Conservation (phyloP, 1,140 invertebrate species). For the Dinoponera quadriceps region DNA sequence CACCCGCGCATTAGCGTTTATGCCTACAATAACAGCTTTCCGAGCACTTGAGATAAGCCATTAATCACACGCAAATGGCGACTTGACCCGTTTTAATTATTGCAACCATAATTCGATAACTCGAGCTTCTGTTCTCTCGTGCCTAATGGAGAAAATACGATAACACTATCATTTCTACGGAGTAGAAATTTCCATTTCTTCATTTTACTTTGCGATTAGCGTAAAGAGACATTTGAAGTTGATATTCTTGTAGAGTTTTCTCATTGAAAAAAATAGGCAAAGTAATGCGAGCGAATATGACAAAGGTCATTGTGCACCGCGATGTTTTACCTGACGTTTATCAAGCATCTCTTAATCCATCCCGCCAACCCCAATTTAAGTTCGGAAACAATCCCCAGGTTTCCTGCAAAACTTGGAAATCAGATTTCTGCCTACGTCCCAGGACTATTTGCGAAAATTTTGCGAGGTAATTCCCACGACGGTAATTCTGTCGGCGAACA, state of each 20-base stretch:
- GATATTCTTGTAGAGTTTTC: not conserved
- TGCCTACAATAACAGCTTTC: not conserved
- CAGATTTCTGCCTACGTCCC: constrained; percentile 55
- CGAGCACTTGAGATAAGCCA: not conserved
- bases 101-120: not conserved
- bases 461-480: constrained; percentile 39
- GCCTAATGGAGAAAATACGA: not conserved
- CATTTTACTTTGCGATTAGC: not conserved
- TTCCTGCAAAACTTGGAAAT: constrained; percentile 53
- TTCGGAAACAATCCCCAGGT: constrained; percentile 44
- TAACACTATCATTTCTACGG: no score
- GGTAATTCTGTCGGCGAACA: constrained; percentile 38
- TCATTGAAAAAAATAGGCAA: not conserved
- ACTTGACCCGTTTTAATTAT: constrained; percentile 6
- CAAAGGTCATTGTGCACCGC: constrained; percentile 1
- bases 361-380: constrained; percentile 40
- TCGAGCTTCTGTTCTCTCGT: not conserved
- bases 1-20: constrained; percentile 3
- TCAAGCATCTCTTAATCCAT: constrained; percentile 50
- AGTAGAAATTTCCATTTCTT: not conserved
- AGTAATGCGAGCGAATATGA: constrained; percentile 23
- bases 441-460: constrained; percentile 54
- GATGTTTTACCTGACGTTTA: constrained; percentile 33
- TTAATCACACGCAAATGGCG: constrained; percentile 24
- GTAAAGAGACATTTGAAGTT: not conserved